Conservation (phyloP, 2,113 vertebrate genomes). For the Pelecanoides urinatrix region DNA sequence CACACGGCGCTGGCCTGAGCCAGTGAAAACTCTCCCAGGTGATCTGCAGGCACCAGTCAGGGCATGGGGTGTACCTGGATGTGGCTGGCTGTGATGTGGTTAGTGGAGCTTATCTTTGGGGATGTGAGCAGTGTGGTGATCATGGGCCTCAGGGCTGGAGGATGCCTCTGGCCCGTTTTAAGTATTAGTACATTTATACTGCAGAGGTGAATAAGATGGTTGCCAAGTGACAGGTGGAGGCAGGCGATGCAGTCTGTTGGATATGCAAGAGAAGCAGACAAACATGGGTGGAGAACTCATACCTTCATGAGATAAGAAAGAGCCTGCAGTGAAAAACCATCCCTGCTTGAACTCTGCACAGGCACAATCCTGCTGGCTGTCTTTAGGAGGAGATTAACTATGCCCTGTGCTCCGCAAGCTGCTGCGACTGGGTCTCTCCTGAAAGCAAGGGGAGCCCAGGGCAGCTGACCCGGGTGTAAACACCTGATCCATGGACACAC, state of each 20-base stretch:
- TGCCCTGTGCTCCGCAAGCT: not conserved
- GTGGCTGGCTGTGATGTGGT: not conserved
- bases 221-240: not conserved
- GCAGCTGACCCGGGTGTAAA: not conserved
- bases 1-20: fast-evolving
- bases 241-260: not conserved
- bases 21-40: not conserved
- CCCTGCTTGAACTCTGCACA: not conserved
- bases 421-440: not conserved
- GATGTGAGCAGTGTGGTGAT: not conserved
- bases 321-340: not conserved
- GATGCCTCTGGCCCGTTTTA: not conserved
- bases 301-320: not conserved
- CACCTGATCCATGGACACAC: not conserved
- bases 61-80: not conserved
- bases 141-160: not conserved
- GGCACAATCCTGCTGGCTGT: not conserved
- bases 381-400: not conserved
- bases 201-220: not conserved
- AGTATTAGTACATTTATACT: not conserved
- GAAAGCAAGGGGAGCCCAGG: not conserved
- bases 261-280: not conserved
- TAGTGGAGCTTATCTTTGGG: not conserved
- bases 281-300: not conserved
- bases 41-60: not conserved